phyloP scores from a whole-genome alignment of 2,113 vertebrate genomes.

The Gambusia holbrooki region DNA sequence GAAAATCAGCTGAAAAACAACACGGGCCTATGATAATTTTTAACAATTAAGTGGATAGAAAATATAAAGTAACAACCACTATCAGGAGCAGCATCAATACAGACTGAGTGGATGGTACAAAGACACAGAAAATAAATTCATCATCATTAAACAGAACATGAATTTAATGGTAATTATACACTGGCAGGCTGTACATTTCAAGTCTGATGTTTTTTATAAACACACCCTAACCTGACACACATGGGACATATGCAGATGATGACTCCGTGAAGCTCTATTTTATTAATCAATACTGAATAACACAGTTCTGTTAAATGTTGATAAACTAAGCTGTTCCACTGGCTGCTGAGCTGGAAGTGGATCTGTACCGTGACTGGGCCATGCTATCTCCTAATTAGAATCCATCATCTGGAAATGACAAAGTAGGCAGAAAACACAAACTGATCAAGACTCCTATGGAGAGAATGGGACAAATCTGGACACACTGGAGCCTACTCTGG shows the following conservation, averaged over 20 bases:
- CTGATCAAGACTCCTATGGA: slow-evolving; percentile 5
- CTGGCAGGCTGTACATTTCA: slow-evolving; percentile 11
- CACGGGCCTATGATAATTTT: background rate
- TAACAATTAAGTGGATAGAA: slow-evolving; percentile 8
- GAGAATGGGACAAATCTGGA: slow-evolving; percentile 18
- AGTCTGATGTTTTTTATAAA: slow-evolving; percentile 23
- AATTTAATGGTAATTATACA: slow-evolving; percentile 32
- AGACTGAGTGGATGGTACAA: slow-evolving; percentile 4
- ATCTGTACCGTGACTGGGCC: slow-evolving; percentile 25
- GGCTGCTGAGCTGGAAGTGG: slow-evolving; percentile 24
- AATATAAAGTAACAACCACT: slow-evolving; percentile 5
- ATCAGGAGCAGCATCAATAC: slow-evolving; percentile 16
- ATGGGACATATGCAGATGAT: background rate
- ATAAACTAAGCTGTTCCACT: slow-evolving; percentile 10
- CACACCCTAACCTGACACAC: background rate
- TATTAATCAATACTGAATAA: slow-evolving; percentile 36
- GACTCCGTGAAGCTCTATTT: slow-evolving; percentile 8
- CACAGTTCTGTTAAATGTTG: slow-evolving; percentile 13
- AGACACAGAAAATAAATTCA: background rate
- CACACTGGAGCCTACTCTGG: slow-evolving; percentile 18
- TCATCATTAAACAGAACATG: slow-evolving; percentile 1
- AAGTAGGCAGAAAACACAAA: slow-evolving; percentile 11
- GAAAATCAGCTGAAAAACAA: background rate
- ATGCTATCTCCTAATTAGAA: slow-evolving; percentile 5
- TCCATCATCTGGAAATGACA: slow-evolving; percentile 14